Base-by-base conservation (phyloP, 2,888 invertebrate genomes). In the Trypoxylon attenuatum region DNA sequence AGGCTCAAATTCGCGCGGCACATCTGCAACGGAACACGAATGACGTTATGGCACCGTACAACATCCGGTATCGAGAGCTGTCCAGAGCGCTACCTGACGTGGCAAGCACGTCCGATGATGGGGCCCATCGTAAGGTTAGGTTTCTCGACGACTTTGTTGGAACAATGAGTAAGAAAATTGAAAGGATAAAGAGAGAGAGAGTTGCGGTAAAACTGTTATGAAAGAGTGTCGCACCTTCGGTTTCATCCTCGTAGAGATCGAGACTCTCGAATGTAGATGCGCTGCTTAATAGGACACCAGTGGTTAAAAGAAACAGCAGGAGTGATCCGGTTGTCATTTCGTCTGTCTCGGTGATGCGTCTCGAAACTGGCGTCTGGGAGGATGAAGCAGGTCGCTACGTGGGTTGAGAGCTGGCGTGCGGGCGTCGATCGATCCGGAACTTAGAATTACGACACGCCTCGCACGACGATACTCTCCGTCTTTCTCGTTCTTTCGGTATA, bases 51-150 rank as follows among this genome's bases (percentile, higher is more conserved):
- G 0, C 4, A 4, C 13, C 1, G 13, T 2, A 13, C 0, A 2
- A 33, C n/a, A 33, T 10, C 5, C 25, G 6, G 33, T 13, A 33
- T 6, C 1, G 33, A 10, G 33, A 33, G 8, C 8, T 33, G 10
- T 33, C 33, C 1, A 1, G 13, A 10, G 8, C 2, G 33, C 10
- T 33, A 2, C 27, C 13, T 13, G 1, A 33, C 33, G 33, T 33
- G 33, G 33, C 33, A 10, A 33, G 33, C 13, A 1, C 1, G n/a
- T n/a, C n/a, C n/a, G n/a, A n/a, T n/a, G n/a, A n/a, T n/a, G n/a
- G n/a, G n/a, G n/a, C n/a, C n/a, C n/a, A n/a, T n/a, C n/a, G 33
- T 33, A 33, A n/a, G 33, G 33, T 33, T 33, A 33, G 33, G 33
- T 13, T 10, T 4, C 33, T 10, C 33, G 33, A 13, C n/a, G 33